Evolutionary conservation across 1,140 invertebrate genomes (phyloP), one percentile per base, ranked within the genome.

Genomic region (Conopomorpha cramerella): DNA sequence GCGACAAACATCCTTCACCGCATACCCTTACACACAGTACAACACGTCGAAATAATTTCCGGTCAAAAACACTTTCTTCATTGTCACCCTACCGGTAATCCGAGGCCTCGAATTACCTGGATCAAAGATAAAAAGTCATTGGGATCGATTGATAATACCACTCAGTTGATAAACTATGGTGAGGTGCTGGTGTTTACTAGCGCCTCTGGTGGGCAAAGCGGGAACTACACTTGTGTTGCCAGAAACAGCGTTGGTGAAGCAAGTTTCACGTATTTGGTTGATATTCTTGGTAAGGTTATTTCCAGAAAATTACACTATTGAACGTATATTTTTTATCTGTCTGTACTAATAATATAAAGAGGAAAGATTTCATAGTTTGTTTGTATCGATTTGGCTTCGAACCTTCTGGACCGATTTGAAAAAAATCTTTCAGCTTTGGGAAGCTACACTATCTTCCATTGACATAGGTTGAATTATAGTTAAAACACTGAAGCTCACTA

Each of bases 151-250:
- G 71, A 76, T 25, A 46, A 63, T n/a, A 58, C 36, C 1, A 64
- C 71, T 58, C 41, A 66, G 8, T 49, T 56, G 3, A 49, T 42
- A 2, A 65, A 76, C 8, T 65, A 55, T 29, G 62, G 62, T 1
- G 68, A 78, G 41, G 49, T 71, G 1, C 30, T 78, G 8, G 35
- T 46, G 1, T 43, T 59, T 0, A 56, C 45, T 10, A 49, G 36
- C 3, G 63, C 65, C 0, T 26, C 23, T 7, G 37, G 47, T 10
- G 57, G 57, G n/a, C 67, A 74, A 14, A 35, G 49, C 0, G 71
- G 68, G 10, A 77, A 74, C 34, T 78, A 78, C 32, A 73, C 65
- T 3, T 78, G 72, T 42, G 59, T 74, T 8, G 71, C 65, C 0
- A 74, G 47, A 23, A 78, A 76, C 37, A 54, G 36, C 30, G 49